Evolutionary conservation across 2,113 vertebrate genomes (phyloP).

Genomic region (Chamaetylas fuelleborni): DNA sequence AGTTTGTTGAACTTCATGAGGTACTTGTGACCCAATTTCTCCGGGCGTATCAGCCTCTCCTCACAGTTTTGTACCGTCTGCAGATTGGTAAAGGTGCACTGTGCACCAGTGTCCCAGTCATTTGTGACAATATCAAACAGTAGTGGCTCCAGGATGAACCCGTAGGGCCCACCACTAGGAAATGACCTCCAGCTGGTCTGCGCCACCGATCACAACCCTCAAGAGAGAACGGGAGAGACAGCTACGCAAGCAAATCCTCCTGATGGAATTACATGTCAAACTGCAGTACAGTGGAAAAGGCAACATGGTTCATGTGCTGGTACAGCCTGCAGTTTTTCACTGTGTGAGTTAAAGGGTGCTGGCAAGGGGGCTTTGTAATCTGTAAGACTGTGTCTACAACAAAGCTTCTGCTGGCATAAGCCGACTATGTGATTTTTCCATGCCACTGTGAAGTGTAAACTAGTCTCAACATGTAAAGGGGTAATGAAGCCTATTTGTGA

Average conservation of each 20-base stretch:
- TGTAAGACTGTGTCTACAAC: not conserved
- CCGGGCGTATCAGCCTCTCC: not conserved
- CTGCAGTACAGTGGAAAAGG: not conserved
- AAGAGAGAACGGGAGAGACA: not conserved
- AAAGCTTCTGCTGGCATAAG: not conserved
- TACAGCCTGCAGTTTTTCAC: not conserved
- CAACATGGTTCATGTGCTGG: not conserved
- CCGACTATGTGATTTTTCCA: not conserved
- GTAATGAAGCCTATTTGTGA: not conserved
- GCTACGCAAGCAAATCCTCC: not conserved
- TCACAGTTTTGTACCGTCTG: not conserved
- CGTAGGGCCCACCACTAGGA: not conserved
- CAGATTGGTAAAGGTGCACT: not conserved
- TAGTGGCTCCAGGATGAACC: not conserved
- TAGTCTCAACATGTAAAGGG: not conserved
- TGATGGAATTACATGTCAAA: not conserved
- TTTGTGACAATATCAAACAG: not conserved
- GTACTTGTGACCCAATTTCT: not conserved
- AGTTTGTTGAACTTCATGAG: not conserved
- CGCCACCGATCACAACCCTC: not conserved
- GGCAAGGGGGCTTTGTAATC: not conserved
- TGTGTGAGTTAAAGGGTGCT: not conserved
- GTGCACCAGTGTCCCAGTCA: not conserved
- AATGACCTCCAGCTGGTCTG: not conserved
- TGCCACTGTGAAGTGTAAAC: not conserved